A percentile compares a stretch with the other conserved stretches of the same genome.
Evolutionary conservation across 2,113 vertebrate species (phyloP).

Genomic region (Plotosus lineatus): DNA sequence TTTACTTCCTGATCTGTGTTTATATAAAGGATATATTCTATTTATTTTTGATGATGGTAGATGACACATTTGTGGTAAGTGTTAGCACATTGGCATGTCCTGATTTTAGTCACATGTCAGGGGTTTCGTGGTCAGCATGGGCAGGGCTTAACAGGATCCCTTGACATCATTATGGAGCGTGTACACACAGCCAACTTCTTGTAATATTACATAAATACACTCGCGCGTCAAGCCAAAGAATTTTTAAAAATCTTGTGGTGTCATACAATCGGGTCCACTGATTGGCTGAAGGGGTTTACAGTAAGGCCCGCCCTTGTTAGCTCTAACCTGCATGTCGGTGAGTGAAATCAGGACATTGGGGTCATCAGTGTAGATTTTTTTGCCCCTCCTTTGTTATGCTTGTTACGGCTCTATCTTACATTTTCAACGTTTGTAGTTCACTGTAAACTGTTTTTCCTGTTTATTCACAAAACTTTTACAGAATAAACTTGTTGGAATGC

Average conservation of each 20-base stretch:
- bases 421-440: conserved; percentile 93
- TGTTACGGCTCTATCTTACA: conserved; percentile 72
- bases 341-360: background rate
- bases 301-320: background rate
- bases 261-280: conserved; percentile 8
- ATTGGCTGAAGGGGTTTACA: background rate
- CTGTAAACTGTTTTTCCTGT: conserved; percentile 90
- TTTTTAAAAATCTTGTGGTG: background rate
- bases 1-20: conserved; percentile 59
- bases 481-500: conserved; percentile 97
- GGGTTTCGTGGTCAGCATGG: background rate
- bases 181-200: background rate
- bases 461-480: conserved; percentile 84
- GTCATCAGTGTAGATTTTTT: conserved; percentile 61
- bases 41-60: conserved; percentile 75
- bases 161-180: background rate
- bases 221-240: background rate
- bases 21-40: conserved; percentile 65
- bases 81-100: conserved; percentile 33
- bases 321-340: background rate
- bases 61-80: conserved; percentile 65
- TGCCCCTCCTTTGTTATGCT: conserved; percentile 78
- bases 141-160: background rate
- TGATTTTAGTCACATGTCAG: conserved; percentile 17
- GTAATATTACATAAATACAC: background rate